phyloP scores from a whole-genome alignment of 2,113 vertebrate genomes.

The Vulpes lagopus region DNA sequence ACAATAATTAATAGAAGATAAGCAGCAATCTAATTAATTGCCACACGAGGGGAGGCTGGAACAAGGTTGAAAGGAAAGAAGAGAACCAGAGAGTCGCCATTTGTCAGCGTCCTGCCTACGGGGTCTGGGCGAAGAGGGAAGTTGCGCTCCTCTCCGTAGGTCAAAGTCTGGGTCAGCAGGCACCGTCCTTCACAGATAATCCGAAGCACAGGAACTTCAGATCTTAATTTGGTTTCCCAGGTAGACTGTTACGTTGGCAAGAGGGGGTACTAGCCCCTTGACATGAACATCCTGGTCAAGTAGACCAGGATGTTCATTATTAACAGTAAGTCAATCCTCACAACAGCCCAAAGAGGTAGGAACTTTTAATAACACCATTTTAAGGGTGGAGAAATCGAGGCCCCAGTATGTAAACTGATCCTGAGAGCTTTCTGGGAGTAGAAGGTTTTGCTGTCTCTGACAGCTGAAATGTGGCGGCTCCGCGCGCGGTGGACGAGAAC shows the following conservation, averaged over 20 bases:
- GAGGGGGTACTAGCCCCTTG: not conserved
- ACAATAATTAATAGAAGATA: conserved; percentile 19
- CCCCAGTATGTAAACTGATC: not conserved
- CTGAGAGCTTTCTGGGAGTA: not conserved
- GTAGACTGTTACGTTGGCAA: not conserved
- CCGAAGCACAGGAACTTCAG: not conserved
- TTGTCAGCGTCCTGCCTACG: not conserved
- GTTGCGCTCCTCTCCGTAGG: not conserved
- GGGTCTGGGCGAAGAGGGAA: not conserved
- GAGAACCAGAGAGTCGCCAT: not conserved
- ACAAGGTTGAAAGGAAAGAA: not conserved
- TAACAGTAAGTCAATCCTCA: not conserved
- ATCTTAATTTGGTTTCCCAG: not conserved
- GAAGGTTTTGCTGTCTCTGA: not conserved
- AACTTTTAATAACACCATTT: not conserved
- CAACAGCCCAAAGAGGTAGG: not conserved
- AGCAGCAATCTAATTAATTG: conserved; percentile 1
- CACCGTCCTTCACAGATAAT: not conserved
- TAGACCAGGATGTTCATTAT: not conserved
- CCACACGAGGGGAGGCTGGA: not conserved
- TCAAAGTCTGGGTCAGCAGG: not conserved
- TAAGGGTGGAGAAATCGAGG: not conserved
- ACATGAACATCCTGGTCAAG: not conserved
- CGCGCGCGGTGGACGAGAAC: not conserved
- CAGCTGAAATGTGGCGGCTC: not conserved